phyloP scores from a whole-genome alignment of 1,140 invertebrate genomes.

The Drosophila bocqueti region DNA sequence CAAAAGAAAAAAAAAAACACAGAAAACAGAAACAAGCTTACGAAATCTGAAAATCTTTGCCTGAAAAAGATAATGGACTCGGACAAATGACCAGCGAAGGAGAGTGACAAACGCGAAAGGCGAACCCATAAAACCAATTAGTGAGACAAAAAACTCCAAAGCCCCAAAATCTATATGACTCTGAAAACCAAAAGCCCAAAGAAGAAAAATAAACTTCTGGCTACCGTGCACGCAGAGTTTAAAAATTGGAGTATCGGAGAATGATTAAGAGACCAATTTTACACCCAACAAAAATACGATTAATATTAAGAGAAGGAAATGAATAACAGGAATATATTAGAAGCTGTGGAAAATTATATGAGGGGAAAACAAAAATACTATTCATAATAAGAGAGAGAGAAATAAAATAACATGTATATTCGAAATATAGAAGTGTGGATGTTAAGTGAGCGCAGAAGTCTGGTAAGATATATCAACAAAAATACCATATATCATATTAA shows the following conservation, averaged over 20 bases:
- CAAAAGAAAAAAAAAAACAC: constrained; percentile 2
- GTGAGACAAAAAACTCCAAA: constrained; percentile 33
- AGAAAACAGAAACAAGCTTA: constrained; percentile 33
- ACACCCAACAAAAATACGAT: constrained; percentile 6
- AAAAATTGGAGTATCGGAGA: constrained; percentile 29
- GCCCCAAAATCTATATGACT: constrained; percentile 8
- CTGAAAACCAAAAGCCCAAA: constrained; percentile 3
- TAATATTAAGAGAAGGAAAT: not conserved
- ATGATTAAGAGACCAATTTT: constrained; percentile 31
- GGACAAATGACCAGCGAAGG: constrained; percentile 57
- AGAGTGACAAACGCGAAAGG: constrained; percentile 34
- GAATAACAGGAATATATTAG: too few species aligned
- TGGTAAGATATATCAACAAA: too few species aligned
- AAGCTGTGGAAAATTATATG: too few species aligned
- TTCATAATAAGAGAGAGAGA: not conserved
- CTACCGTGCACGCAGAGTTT: constrained; percentile 47
- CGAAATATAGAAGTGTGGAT: not conserved
- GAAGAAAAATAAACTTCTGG: constrained; percentile 14
- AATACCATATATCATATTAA: too few species aligned
- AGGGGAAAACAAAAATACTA: not conserved
- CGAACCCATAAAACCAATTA: constrained; percentile 58
- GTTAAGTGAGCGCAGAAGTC: too few species aligned
- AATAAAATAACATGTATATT: not conserved
- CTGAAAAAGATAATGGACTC: constrained; percentile 42
- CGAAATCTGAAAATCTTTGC: constrained; percentile 47